Percentiles rank a stretch among this genome's conserved stretches.
phyloP scores from a whole-genome alignment of 1,140 invertebrate genomes.

The Ceratosolen fusciceps region DNA sequence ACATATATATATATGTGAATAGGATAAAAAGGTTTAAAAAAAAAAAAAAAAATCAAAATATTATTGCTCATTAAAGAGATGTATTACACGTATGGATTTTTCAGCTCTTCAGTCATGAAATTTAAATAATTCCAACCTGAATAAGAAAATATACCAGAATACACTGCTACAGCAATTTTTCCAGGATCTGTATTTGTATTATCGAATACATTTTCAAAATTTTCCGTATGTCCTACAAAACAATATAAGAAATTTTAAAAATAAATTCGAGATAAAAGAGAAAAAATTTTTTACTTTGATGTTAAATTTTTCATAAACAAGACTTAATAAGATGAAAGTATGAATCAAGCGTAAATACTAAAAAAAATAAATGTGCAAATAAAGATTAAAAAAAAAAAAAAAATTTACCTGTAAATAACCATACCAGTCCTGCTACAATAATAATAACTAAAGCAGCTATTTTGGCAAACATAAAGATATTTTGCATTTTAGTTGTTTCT shows the following conservation, averaged over 20 bases:
- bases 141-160: slow-evolving; percentile 96
- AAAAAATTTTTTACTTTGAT: slow-evolving; percentile 60
- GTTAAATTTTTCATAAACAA: not conserved
- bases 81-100: slow-evolving; percentile 88
- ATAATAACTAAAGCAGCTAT: slow-evolving; percentile 86
- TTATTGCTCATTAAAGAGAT: slow-evolving; percentile 14
- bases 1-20: too few relatives aligned
- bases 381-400: slow-evolving; percentile 3
- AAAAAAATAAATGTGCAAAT: too few relatives aligned
- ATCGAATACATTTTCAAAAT: slow-evolving; percentile 86
- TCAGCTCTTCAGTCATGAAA: slow-evolving; percentile 97
- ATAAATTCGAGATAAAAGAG: not conserved
- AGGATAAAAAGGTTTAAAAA: too few relatives aligned
- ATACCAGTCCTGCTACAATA: slow-evolving; percentile 84
- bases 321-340: not conserved
- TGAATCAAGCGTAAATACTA: too few relatives aligned
- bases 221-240: slow-evolving; percentile 73
- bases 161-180: slow-evolving; percentile 91
- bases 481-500: slow-evolving; percentile 88
- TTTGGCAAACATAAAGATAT: slow-evolving; percentile 93
- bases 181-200: slow-evolving; percentile 85
- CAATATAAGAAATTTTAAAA: not conserved
- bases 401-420: slow-evolving; percentile 79
- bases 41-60: slow-evolving; percentile 13
- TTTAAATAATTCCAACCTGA: slow-evolving; percentile 98